Conservation (phyloP, 2,113 vertebrate genomes). For the Phylloscopus trochilus region DNA sequence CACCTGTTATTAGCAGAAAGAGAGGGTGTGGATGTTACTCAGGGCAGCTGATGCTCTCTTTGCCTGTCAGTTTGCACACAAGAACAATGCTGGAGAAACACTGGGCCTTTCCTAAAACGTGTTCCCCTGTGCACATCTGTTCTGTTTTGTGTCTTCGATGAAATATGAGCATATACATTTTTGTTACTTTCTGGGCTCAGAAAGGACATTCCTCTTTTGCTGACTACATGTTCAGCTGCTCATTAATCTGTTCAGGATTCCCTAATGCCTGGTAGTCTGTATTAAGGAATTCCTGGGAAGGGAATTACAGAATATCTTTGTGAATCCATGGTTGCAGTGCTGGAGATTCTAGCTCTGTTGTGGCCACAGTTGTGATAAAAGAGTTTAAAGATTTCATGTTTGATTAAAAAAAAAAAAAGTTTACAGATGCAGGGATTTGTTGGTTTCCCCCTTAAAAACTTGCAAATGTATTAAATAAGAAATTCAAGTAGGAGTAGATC, state of each 20-base stretch:
- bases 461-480: neutral
- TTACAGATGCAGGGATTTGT: neutral
- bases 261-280: neutral
- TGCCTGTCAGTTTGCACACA: neutral
- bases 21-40: neutral
- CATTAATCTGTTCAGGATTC: neutral
- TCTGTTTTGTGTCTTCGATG: neutral
- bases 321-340: neutral
- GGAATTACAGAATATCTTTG: neutral
- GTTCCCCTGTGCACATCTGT: neutral
- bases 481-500: neutral
- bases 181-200: neutral
- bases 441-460: neutral
- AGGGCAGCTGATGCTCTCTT: neutral
- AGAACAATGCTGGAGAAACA: neutral
- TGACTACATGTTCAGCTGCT: neutral
- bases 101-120: accelerated
- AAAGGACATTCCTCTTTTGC: neutral
- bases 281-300: neutral
- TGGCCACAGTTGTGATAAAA: neutral
- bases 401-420: neutral
- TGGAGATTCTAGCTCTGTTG: neutral
- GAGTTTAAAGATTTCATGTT: neutral
- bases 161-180: neutral
- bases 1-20: neutral